A percentile compares a stretch with the other conserved stretches of the same genome.
These are phyloP conservation scores for Ceratothoa steindachneri DNA, from an alignment of 2,888 invertebrate species.

Conservation along the genomic window DNA sequence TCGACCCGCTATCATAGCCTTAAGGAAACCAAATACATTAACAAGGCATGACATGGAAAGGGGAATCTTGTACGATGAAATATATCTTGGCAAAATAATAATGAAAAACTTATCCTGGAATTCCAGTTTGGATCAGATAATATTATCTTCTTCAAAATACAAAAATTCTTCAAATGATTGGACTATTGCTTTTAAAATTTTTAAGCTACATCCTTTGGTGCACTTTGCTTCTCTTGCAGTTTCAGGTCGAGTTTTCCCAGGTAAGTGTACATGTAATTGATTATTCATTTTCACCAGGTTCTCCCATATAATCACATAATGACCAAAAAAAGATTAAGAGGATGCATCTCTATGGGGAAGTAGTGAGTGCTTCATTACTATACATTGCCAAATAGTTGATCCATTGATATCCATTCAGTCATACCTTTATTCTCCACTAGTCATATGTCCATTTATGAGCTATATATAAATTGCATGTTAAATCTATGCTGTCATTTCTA, in stretches of 20 bases:
- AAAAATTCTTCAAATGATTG: background rate
- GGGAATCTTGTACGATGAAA: constrained; percentile 17
- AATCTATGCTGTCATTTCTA: too few relatives aligned
- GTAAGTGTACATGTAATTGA: too few relatives aligned
- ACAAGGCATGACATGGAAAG: constrained; percentile 32
- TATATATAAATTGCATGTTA: too few relatives aligned
- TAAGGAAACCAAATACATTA: constrained; percentile 29
- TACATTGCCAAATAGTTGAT: too few relatives aligned
- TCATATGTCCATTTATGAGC: too few relatives aligned
- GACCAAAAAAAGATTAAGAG: too few relatives aligned
- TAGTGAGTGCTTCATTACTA: too few relatives aligned
- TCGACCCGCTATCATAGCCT: constrained; percentile 25
- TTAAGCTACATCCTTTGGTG: background rate
- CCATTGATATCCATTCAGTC: too few relatives aligned
- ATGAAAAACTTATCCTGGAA: constrained; percentile 9
- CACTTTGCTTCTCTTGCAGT: background rate
- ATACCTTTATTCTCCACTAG: too few relatives aligned
- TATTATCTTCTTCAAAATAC: constrained; percentile 3
- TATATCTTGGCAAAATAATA: constrained; percentile 20
- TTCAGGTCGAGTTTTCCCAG: background rate
- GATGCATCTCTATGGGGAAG: too few relatives aligned
- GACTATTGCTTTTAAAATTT: constrained; percentile 9
- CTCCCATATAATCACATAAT: too few relatives aligned
- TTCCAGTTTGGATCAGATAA: constrained; percentile 2
- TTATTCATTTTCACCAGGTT: too few relatives aligned